A percentile compares a stretch with the other conserved stretches of the same genome.
phyloP scores from a whole-genome alignment of 2,797 vertebrate species.

The Pelochelys cantorii region DNA sequence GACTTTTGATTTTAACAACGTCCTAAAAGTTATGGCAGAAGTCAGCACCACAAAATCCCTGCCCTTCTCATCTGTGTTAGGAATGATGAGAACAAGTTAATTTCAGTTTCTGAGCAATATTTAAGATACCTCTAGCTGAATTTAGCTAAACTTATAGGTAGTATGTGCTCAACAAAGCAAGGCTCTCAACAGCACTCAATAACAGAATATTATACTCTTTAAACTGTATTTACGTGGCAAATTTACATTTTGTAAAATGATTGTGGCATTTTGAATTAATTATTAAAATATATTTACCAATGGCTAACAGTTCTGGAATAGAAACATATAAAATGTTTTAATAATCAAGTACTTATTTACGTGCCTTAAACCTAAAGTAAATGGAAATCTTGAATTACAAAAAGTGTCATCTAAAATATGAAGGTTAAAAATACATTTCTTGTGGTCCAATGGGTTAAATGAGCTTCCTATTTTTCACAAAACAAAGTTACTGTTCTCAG shows the following conservation, averaged over 20 bases:
- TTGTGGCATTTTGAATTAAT: fast-evolving
- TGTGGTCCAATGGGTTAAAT: slow-evolving; percentile 3
- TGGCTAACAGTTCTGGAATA: background rate
- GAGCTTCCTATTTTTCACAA: slow-evolving; percentile 29
- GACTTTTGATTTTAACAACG: background rate
- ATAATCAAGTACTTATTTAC: background rate
- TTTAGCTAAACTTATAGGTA: background rate
- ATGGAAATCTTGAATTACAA: background rate
- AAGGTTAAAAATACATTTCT: slow-evolving; percentile 48
- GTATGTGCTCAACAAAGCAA: background rate
- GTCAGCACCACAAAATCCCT: background rate
- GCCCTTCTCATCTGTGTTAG: background rate
- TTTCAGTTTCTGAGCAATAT: background rate
- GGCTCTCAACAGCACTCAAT: background rate
- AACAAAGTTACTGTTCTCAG: slow-evolving; percentile 58
- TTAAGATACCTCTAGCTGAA: background rate
- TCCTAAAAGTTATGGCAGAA: background rate
- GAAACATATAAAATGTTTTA: background rate
- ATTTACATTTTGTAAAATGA: background rate
- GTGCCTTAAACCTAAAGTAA: background rate
- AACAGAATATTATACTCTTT: background rate
- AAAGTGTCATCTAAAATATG: background rate
- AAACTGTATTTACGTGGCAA: background rate
- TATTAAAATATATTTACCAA: background rate
- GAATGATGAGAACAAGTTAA: background rate